phyloP scores from a whole-genome alignment of 2,888 invertebrate genomes.

The Nephrotoma flavescens region DNA sequence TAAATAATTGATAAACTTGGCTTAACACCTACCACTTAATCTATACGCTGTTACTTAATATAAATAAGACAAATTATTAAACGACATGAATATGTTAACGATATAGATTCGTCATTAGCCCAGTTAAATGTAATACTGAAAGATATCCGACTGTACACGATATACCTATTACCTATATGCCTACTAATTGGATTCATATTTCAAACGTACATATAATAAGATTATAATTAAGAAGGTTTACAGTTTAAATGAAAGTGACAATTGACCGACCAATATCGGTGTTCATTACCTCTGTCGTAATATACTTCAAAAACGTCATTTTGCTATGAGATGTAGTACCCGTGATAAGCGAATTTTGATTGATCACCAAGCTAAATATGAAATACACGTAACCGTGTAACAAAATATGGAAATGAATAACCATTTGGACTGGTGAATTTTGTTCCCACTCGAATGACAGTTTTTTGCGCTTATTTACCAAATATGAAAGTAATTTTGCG shows the following conservation, averaged over 20 bases:
- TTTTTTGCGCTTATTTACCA: background rate
- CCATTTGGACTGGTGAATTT: background rate
- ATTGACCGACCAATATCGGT: background rate
- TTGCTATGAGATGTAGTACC: background rate
- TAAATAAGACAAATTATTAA: background rate
- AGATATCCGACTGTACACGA: background rate
- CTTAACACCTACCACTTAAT: background rate
- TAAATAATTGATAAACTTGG: background rate
- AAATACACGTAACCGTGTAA: background rate
- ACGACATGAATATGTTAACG: background rate
- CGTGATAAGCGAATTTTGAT: background rate
- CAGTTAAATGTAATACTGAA: background rate
- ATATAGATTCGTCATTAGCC: background rate
- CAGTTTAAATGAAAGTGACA: background rate
- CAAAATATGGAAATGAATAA: background rate
- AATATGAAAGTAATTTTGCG: background rate
- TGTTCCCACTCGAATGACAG: background rate
- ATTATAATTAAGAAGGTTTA: background rate
- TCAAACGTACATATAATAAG: background rate
- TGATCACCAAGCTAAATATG: background rate
- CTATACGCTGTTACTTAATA: background rate
- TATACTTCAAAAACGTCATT: background rate
- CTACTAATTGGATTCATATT: background rate
- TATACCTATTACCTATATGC: background rate
- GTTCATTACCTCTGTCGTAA: background rate